Base-by-base conservation (phyloP, 2,113 vertebrate species). In the Otus sunia region DNA sequence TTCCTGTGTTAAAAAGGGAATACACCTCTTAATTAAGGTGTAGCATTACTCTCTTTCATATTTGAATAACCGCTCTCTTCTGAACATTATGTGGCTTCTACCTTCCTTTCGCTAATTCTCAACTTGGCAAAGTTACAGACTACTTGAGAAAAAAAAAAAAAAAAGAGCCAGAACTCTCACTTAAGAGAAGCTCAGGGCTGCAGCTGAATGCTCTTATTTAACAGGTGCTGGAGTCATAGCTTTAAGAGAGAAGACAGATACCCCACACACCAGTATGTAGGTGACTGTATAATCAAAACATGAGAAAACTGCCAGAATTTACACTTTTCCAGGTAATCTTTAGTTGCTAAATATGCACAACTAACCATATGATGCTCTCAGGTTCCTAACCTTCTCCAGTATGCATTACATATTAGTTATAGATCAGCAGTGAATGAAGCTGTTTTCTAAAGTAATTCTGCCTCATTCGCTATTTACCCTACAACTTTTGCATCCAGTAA, bases 41-140 rank as follows among this genome's bases (percentile, higher is more conserved):
- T 15, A 81, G 36, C 10, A 29, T 23, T 45, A 47, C 37, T 23
- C 20, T 58, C 29, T 53, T 60, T 50, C 41, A 22, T 32, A 78
- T 32, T 20, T 55, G 55, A 77, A 29, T 41, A 71, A 73, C 19
- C 10, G 3, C 17, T 86, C 55, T n/a, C n/a, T 71, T 87, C 68
- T 56, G 43, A 93, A 53, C 22, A 25, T 37, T 45, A 53, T 6
- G n/a, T 47, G 56, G n/a, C 58, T 94, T 91, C 71, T n/a, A 64
- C 32, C 25, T 86, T 93, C 58, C 66, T 88, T 86, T 66, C 64
- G 43, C 20, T 50, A 72, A 63, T 58, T 88, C 84, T 85, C 60
- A 32, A 43, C 72, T 39, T 92, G 56, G 66, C 52, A 67, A 87
- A 95, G n/a, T 36, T 45, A 80, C 2, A 84, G 55, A 36, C 72